Evolutionary conservation across 2,797 vertebrate species (phyloP), one percentile per base, ranked within the genome.

Genomic region (Gymnothorax javanicus): DNA sequence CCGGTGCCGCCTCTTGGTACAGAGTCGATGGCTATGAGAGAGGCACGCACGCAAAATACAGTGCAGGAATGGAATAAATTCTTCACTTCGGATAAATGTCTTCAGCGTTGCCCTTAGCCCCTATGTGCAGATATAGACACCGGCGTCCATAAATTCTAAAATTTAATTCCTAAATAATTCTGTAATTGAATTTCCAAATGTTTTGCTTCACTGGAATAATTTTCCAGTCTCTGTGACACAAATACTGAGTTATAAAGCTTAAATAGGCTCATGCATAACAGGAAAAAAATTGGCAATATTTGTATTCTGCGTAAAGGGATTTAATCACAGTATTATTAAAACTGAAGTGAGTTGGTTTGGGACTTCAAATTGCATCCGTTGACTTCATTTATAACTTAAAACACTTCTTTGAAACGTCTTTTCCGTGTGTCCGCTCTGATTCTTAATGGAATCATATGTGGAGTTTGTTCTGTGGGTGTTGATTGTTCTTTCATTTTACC

Each of bases 1-100:
- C 20, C 86, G 86, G 87, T 89, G 87, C 89, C 87, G 82, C 52
- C 84, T 88, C 25, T 23, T 67, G 58, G 89, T 84, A 92, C 69
- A 81, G n/a, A 33, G 59, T 33, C n/a, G 43, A 23, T 59, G n/a
- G 59, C 17, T 33, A 25, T 20, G 64, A 25, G 64, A n/a, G 64
- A 67, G 23, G 25, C 64, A 8, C 23, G 2, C 64, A 67, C 23
- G 25, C 64, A 25, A 23, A n/a, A n/a, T 7, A n/a, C 23, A 67
- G 8, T 67, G 25, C 8, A 8, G 1, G 60, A 62, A 62, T 17
- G 0, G 23, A 60, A 60, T 60, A 1, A 60, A 60, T 60, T 60
- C 60, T 12, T 64, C 60, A 23, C 15, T 15, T 64, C 17, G 6
- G 60, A 17, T 20, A 64, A 64, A 20, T 64, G 60, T 20, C 15